Percentiles rank a stretch among this genome's conserved stretches.
Conservation (phyloP, 2,797 vertebrate species). For the Pelochelys cantorii region DNA sequence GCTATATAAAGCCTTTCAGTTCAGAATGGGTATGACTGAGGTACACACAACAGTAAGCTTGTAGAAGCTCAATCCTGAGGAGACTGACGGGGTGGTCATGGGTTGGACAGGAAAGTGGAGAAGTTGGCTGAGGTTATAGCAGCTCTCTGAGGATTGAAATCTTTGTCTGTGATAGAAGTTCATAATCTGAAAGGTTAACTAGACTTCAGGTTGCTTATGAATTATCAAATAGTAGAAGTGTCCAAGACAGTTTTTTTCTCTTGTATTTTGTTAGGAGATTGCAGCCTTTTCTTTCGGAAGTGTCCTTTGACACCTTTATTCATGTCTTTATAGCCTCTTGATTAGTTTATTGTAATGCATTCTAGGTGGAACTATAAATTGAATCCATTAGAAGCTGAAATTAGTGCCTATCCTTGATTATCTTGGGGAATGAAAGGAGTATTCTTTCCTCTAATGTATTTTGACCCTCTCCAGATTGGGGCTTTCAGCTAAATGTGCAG, state of each 20-base stretch:
- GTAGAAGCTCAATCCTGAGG: neutral
- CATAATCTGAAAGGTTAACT: neutral
- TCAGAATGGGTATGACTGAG: neutral
- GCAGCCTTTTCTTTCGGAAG: conserved; percentile 25
- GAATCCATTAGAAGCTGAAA: conserved; percentile 58
- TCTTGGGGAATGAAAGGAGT: conserved; percentile 46
- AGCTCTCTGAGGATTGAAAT: conserved; percentile 20
- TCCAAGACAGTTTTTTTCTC: conserved; percentile 1
- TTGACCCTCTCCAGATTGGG: conserved; percentile 54
- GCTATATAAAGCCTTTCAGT: neutral
- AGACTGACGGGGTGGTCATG: neutral
- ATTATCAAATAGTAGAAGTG: neutral
- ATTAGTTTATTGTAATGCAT: conserved; percentile 34
- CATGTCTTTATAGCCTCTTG: conserved; percentile 35
- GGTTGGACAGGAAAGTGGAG: neutral
- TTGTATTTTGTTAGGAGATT: conserved; percentile 24
- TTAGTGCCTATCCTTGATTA: neutral
- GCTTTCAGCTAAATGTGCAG: conserved; percentile 64
- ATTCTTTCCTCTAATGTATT: conserved; percentile 47
- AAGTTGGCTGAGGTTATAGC: neutral
- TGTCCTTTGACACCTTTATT: conserved; percentile 14
- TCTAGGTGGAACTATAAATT: conserved; percentile 67
- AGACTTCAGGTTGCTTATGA: neutral
- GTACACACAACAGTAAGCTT: neutral
- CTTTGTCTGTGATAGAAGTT: conserved; percentile 1